Evolutionary conservation across 2,113 vertebrate species (phyloP).

Genomic region (Salvelinus alpinus): DNA sequence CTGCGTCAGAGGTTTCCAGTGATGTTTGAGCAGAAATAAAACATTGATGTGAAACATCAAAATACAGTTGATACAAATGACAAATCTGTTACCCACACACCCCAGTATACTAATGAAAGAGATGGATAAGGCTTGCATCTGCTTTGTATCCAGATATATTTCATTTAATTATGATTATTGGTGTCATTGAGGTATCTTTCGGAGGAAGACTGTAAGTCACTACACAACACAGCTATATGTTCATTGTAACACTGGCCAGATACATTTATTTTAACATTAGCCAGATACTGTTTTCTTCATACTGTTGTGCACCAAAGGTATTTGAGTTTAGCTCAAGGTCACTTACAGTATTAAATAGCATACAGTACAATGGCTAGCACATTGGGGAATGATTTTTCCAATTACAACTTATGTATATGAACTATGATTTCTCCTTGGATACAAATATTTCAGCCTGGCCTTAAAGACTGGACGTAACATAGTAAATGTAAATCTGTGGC

Average conservation of each 20-base stretch:
- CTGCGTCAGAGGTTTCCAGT: neutral
- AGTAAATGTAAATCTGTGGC: too few relatives aligned
- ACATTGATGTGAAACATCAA: too few relatives aligned
- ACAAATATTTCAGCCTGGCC: conserved; percentile 14
- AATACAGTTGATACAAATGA: conserved; percentile 1
- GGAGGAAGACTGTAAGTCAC: conserved; percentile 36
- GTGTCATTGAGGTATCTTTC: conserved; percentile 35
- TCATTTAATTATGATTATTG: neutral
- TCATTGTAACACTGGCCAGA: conserved; percentile 41
- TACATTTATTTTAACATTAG: conserved; percentile 19
- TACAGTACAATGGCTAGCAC: conserved; percentile 31
- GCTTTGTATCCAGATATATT: neutral
- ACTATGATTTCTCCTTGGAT: conserved; percentile 45
- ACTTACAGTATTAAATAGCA: conserved; percentile 42
- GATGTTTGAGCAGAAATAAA: too few relatives aligned
- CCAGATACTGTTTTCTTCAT: conserved; percentile 54
- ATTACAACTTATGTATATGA: conserved; percentile 15
- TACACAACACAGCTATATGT: conserved; percentile 36
- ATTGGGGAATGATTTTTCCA: too few relatives aligned
- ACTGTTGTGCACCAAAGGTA: conserved; percentile 42
- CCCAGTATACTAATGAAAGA: neutral
- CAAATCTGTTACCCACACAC: neutral
- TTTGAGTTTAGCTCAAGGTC: conserved; percentile 36
- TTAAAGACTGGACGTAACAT: neutral
- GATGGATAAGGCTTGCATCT: neutral